Percentiles rank a stretch among this genome's conserved stretches.
phyloP scores from a whole-genome alignment of 2,888 invertebrate genomes.

The Drosophila putrida region DNA sequence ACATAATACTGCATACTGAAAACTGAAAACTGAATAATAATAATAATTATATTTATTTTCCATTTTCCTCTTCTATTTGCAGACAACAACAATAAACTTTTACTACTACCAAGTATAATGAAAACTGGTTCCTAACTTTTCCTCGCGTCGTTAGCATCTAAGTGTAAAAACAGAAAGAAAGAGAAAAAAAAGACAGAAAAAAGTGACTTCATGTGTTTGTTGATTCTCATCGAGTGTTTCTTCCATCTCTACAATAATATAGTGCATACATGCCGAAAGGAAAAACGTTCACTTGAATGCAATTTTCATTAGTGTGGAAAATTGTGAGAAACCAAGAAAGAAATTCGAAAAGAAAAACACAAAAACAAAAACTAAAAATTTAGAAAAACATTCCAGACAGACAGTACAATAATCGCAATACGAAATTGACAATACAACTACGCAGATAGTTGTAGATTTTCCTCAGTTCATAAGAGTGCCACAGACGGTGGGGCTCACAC shows the following conservation, averaged over 20 bases:
- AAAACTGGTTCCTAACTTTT: slow-evolving; percentile 9
- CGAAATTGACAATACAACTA: slow-evolving; percentile 47
- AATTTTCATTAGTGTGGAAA: slow-evolving; percentile 68
- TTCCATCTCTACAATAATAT: slow-evolving; percentile 5
- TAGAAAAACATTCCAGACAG: slow-evolving; percentile 49
- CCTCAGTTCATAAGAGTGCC: slow-evolving; percentile 21
- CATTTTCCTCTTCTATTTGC: slow-evolving; percentile 42
- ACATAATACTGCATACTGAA: slow-evolving; percentile 1
- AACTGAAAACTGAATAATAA: not conserved
- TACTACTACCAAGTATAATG: not conserved
- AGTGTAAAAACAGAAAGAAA: slow-evolving; percentile 35
- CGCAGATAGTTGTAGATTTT: slow-evolving; percentile 42
- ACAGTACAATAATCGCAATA: slow-evolving; percentile 38
- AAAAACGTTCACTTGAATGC: slow-evolving; percentile 59
- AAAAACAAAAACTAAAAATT: slow-evolving; percentile 5
- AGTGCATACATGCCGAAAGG: slow-evolving; percentile 42
- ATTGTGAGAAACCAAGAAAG: slow-evolving; percentile 51
- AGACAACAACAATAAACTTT: slow-evolving; percentile 38
- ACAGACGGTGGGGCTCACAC: slow-evolving; percentile 13
- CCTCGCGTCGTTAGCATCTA: slow-evolving; percentile 27
- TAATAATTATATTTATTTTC: slow-evolving; percentile 22
- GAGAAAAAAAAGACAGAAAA: not conserved
- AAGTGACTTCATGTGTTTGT: slow-evolving; percentile 31
- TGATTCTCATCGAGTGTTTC: slow-evolving; percentile 10
- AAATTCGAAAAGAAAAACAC: slow-evolving; percentile 7